phyloP scores from a whole-genome alignment of 1,140 invertebrate genomes.

The Stratiolaelaps scimitus region DNA sequence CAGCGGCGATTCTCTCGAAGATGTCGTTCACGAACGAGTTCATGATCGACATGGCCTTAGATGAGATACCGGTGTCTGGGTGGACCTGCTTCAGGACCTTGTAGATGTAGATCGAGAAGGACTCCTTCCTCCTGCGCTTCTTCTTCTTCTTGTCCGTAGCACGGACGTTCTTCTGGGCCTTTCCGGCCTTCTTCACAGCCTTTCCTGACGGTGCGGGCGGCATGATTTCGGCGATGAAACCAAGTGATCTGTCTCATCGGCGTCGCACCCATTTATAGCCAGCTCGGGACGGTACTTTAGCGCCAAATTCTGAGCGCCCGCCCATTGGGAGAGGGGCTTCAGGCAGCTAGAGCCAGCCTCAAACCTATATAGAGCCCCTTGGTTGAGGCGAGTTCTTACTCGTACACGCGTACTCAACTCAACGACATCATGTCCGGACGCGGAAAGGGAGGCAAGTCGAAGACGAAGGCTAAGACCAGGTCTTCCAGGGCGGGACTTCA shows the following conservation, averaged over 20 bases:
- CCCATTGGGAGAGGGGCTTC: no score
- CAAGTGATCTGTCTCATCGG: no score
- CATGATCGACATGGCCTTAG: constrained; percentile 44
- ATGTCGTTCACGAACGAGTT: constrained; percentile 42
- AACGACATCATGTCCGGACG: background rate
- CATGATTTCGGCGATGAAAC: constrained; percentile 32
- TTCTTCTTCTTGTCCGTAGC: constrained; percentile 38
- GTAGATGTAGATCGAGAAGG: constrained; percentile 55
- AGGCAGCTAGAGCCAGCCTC: no score
- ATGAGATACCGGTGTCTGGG: constrained; percentile 43
- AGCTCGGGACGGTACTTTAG: no score
- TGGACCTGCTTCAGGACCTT: constrained; percentile 47
- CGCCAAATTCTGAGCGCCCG: no score
- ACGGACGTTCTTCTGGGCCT: constrained; percentile 38
- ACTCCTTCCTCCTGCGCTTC: constrained; percentile 47
- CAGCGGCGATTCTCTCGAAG: constrained; percentile 46
- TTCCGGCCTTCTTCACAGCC: constrained; percentile 39
- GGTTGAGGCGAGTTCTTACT: no score
- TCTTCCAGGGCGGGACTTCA: constrained; percentile 44
- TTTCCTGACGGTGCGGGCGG: constrained; percentile 37
- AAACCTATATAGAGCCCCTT: no score
- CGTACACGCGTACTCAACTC: no score
- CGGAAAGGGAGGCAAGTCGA: no score
- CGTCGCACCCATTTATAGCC: no score
- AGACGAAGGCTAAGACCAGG: constrained; percentile 38